Evolutionary conservation across 2,113 vertebrate species (phyloP).

Genomic region (Mola mola): DNA sequence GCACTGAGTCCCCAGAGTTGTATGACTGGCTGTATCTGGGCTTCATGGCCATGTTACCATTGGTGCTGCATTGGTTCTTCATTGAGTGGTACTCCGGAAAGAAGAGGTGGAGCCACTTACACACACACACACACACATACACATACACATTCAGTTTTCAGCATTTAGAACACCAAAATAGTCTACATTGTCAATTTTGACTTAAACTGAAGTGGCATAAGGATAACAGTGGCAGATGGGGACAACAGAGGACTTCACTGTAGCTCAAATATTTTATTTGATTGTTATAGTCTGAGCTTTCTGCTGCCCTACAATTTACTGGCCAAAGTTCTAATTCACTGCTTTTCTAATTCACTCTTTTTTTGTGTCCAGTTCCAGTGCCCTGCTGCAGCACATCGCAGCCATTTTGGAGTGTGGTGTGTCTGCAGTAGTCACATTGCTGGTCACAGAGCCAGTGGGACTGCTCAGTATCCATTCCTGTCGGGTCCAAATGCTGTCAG

Average conservation of each 20-base stretch:
- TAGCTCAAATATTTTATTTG: too few relatives aligned
- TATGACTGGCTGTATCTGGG: constrained; percentile 99
- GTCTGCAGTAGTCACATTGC: constrained; percentile 87
- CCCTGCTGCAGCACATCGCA: constrained; percentile 90
- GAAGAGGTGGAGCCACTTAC: constrained; percentile 85
- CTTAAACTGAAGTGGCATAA: too few relatives aligned
- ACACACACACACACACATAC: too few relatives aligned
- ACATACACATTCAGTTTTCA: too few relatives aligned
- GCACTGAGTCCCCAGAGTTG: constrained; percentile 86
- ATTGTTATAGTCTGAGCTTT: too few relatives aligned
- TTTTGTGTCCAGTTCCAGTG: constrained; percentile 86
- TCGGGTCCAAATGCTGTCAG: constrained; percentile 91
- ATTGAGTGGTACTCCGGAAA: constrained; percentile 99
- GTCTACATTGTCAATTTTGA: too few relatives aligned
- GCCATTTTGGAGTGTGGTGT: constrained; percentile 89
- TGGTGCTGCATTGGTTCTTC: constrained; percentile 98
- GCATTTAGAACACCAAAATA: too few relatives aligned
- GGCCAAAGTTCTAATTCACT: too few relatives aligned
- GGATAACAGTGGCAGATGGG: too few relatives aligned
- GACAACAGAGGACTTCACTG: too few relatives aligned
- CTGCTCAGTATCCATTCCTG: constrained; percentile 89
- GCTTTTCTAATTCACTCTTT: neutral
- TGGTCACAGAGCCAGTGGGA: constrained; percentile 89
- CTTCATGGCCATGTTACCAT: constrained; percentile 97
- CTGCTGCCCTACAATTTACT: too few relatives aligned